These are phyloP conservation scores for Drosophila kokeensis DNA, from an alignment of 2,888 invertebrate species.

Conservation along the genomic window DNA sequence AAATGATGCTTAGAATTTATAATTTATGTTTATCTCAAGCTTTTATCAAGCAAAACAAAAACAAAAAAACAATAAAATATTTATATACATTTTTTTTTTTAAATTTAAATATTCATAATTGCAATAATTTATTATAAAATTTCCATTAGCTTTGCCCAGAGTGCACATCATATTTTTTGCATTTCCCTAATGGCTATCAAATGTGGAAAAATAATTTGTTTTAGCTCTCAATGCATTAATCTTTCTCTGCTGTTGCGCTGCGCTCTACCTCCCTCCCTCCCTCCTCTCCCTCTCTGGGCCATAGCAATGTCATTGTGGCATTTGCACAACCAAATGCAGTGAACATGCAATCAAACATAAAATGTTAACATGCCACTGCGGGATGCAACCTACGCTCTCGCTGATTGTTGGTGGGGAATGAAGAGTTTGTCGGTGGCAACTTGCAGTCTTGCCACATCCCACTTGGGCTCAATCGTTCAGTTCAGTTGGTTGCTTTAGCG, in stretches of 20 bases:
- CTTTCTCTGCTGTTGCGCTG: slow-evolving; percentile 10
- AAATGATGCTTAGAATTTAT: background rate
- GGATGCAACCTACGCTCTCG: slow-evolving; percentile 1
- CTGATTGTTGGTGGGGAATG: background rate
- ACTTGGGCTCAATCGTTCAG: slow-evolving; percentile 47
- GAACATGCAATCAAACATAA: slow-evolving; percentile 59
- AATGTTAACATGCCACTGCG: slow-evolving; percentile 52
- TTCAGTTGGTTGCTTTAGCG: slow-evolving; percentile 50
- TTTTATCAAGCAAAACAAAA: background rate
- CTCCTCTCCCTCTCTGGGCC: background rate
- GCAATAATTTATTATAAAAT: background rate
- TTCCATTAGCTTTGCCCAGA: background rate
- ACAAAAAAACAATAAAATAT: background rate
- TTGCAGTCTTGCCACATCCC: slow-evolving; percentile 31
- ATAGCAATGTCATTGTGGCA: slow-evolving; percentile 32
- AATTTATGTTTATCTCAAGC: background rate
- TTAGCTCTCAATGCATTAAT: slow-evolving; percentile 36
- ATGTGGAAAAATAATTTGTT: slow-evolving; percentile 36
- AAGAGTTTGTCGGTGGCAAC: slow-evolving; percentile 17
- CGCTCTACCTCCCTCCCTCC: too few species aligned
- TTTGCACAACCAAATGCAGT: slow-evolving; percentile 51
- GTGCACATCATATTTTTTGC: slow-evolving; percentile 7
- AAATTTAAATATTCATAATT: background rate
- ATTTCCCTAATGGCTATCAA: slow-evolving; percentile 3
- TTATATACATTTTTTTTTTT: background rate